These are phyloP conservation scores for Mastigias papua DNA, from an alignment of 30 jellyfish, hydroid and myxozoan species.

Conservation along the genomic window DNA sequence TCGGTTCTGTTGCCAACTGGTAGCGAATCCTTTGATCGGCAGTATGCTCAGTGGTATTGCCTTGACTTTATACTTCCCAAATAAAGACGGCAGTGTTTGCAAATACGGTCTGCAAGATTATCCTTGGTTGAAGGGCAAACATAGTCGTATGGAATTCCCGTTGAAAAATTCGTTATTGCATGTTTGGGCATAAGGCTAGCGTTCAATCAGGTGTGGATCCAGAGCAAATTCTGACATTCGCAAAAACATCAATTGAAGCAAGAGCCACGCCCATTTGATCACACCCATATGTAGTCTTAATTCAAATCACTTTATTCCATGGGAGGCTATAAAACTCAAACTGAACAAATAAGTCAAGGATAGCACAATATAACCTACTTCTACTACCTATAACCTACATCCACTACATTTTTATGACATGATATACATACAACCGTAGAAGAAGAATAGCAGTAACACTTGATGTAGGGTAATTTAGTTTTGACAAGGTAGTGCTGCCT, in stretches of 20 bases:
- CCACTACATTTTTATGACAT: background rate
- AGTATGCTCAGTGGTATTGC: conserved; percentile 63
- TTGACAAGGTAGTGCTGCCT: background rate
- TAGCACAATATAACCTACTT: background rate
- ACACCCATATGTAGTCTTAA: background rate
- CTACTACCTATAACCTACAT: background rate
- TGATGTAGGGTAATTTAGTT: background rate
- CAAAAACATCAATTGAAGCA: background rate
- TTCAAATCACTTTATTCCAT: background rate
- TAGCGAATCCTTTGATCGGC: conserved; percentile 65
- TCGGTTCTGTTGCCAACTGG: conserved; percentile 45
- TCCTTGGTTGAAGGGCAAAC: too few relatives aligned
- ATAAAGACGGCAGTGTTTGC: conserved; percentile 59
- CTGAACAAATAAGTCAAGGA: background rate
- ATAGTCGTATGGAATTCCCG: too few relatives aligned
- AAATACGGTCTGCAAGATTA: too few relatives aligned
- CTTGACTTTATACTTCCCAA: conserved; percentile 56
- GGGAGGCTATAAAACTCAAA: background rate
- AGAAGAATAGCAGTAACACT: too few relatives aligned
- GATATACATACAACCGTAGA: background rate
- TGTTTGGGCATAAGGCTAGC: too few relatives aligned
- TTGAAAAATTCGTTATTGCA: too few relatives aligned
- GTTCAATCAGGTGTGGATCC: background rate
- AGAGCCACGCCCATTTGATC: background rate
- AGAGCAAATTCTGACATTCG: background rate